Base-by-base conservation (phyloP, 2,888 invertebrate genomes). In the Muschampia plurimacula region DNA sequence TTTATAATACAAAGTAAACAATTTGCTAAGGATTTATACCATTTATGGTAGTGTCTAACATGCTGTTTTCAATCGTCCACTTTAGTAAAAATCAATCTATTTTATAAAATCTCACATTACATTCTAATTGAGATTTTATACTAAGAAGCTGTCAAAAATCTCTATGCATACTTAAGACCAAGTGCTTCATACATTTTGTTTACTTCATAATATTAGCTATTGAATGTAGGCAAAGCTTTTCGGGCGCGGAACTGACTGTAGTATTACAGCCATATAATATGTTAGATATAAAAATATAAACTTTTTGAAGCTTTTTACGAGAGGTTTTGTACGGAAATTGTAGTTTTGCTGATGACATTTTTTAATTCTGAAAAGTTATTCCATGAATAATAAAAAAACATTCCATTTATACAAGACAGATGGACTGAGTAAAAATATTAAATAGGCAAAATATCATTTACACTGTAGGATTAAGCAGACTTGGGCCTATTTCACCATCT, bases 321-420 rank as follows among this genome's bases (percentile, higher is more conserved):
- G 60, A 67, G 52, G 66, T 72, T 71, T 72, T 72, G 39, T 67
- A 72, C 15, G 71, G 10, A 59, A 39, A 39, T 66, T 66, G 44
- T 39, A 46, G 32, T 60, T 62, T 66, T 67, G 60, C 57, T 55
- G 49, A 70, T 70, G 36, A 46, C n/a, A 71, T 15, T 60, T 32
- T 36, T 65, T 46, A 66, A 65, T 66, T 66, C 28, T 66, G 15
- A 49, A 60, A 39, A 39, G 49, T 64, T 71, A 59, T 59, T 60
- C 69, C 65, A 44, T 62, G 22, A 60, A 22, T 66, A 15, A 36
- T 13, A 67, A 46, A 64, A 81, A 81, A 57, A 89, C 90, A 90
- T 90, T 90, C 90, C 90, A 88, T 84, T 71, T 76, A 82, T 41
- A 41, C 81, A 63, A 62, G 82, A 79, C 82, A 85, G 83, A 85